A percentile compares a stretch with the other conserved stretches of the same genome.
Conservation (phyloP, 2,888 invertebrate genomes). For the Parapristionchus giblindavisi region DNA sequence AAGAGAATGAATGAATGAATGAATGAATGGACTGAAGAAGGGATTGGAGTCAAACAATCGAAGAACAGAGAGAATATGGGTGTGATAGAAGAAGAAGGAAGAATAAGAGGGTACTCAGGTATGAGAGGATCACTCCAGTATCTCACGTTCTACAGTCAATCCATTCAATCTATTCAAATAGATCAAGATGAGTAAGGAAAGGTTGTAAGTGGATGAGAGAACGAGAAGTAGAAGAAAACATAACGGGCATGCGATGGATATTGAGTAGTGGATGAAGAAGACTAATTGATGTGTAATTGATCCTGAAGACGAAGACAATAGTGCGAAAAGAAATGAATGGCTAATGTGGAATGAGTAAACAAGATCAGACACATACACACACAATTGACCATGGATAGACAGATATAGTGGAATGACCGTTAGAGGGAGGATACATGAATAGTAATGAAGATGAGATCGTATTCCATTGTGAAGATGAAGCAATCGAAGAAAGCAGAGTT, state of each 20-base stretch:
- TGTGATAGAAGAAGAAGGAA: not conserved
- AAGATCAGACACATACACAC: not conserved
- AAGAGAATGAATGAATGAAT: too few relatives aligned
- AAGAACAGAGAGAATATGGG: not conserved
- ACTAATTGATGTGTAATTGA: constrained; percentile 33
- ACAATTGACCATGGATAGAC: not conserved
- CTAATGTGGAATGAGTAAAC: constrained; percentile 12
- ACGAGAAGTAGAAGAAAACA: not conserved
- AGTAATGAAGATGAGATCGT: too few relatives aligned
- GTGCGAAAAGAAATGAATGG: not conserved
- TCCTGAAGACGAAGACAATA: constrained; percentile 15
- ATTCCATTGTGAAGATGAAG: too few relatives aligned
- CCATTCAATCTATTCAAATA: too few relatives aligned
- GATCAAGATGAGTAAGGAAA: too few relatives aligned
- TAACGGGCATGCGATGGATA: not conserved
- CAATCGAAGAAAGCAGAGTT: too few relatives aligned
- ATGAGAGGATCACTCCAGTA: not conserved
- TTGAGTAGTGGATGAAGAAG: not conserved
- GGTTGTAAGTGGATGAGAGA: too few relatives aligned
- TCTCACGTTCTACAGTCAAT: too few relatives aligned
- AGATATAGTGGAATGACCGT: too few relatives aligned
- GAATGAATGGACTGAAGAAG: not conserved
- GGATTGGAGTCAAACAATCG: not conserved
- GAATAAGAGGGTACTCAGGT: not conserved
- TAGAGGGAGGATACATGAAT: not conserved